Evolutionary conservation across 2,113 vertebrate genomes (phyloP).

Genomic region (Laticauda colubrina): DNA sequence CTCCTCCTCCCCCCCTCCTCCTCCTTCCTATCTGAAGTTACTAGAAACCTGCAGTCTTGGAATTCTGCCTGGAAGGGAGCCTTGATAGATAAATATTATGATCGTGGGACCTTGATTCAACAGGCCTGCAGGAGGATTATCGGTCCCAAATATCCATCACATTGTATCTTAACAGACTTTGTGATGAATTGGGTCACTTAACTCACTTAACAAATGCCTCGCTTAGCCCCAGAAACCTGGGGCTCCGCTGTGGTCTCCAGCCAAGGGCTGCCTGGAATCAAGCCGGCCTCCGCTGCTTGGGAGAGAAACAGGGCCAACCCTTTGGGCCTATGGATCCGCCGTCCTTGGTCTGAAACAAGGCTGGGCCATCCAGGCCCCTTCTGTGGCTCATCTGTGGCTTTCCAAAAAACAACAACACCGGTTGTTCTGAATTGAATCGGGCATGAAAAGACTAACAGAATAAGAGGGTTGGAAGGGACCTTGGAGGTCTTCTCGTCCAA

Average conservation of each 20-base stretch:
- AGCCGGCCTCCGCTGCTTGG: neutral
- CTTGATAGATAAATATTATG: neutral
- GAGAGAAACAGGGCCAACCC: accelerated
- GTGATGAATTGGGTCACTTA: neutral
- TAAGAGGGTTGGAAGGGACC: neutral
- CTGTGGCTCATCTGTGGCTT: accelerated
- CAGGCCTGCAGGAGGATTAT: neutral
- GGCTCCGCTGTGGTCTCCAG: neutral
- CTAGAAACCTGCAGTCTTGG: neutral
- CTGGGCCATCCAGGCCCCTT: neutral
- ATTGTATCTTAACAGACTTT: neutral
- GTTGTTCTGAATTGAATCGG: neutral
- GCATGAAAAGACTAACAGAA: neutral
- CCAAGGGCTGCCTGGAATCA: neutral
- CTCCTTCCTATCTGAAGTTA: neutral
- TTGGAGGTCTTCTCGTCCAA: neutral
- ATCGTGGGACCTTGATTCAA: neutral
- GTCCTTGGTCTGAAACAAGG: neutral
- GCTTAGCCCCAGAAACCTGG: neutral
- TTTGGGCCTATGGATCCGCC: accelerated
- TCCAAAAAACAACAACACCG: neutral
- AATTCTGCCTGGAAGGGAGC: neutral
- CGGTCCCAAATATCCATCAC: neutral
- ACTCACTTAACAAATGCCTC: too few species aligned
- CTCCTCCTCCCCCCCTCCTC: too few species aligned